phyloP scores from a whole-genome alignment of 2,888 invertebrate species.

The Hypomecis punctinalis region DNA sequence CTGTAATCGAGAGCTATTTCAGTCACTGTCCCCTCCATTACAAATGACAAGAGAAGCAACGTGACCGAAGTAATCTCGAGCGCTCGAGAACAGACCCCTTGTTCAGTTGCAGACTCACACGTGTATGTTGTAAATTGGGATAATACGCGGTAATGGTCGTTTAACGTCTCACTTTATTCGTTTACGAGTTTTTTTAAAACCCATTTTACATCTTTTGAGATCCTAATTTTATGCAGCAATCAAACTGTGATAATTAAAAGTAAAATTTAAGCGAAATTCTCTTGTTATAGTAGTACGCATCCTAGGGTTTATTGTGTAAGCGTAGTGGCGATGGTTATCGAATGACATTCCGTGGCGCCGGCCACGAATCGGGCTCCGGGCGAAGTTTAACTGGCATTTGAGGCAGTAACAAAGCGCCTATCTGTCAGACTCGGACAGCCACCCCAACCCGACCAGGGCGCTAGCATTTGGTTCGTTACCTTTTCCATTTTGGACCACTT shows the following conservation, averaged over 20 bases:
- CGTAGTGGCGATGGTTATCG: no score
- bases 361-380: no score
- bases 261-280: neutral
- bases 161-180: slow-evolving; percentile 16
- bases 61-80: neutral
- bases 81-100: neutral
- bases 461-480: no score
- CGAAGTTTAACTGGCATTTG: no score
- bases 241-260: neutral
- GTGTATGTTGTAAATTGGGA: slow-evolving; percentile 39
- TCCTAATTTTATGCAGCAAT: neutral
- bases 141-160: slow-evolving; percentile 25
- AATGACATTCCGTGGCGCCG: no score
- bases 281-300: no score
- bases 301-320: no score
- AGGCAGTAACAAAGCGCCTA: no score
- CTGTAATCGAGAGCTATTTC: neutral
- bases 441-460: no score
- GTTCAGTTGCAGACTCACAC: slow-evolving; percentile 55
- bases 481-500: no score
- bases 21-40: neutral
- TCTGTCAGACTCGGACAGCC: no score
- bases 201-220: slow-evolving; percentile 5
- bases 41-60: neutral
- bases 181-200: slow-evolving; percentile 18